Conservation (phyloP, 2,113 vertebrate species). For the Trematocara unimaculatum region DNA sequence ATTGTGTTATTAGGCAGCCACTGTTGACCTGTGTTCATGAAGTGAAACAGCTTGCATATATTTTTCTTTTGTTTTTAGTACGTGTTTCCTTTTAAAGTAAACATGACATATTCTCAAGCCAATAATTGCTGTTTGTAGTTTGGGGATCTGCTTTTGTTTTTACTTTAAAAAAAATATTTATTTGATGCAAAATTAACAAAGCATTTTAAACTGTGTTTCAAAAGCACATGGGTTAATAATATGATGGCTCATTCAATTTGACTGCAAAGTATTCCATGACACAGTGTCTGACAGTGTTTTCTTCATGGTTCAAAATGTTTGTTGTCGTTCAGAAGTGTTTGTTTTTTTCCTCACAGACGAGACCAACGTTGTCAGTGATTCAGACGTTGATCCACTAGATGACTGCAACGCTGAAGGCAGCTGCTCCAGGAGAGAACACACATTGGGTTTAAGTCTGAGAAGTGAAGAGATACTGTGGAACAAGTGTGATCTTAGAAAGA, state of each 20-base stretch:
- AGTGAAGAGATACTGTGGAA: conserved; percentile 68
- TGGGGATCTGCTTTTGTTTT: not conserved
- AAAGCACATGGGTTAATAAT: not conserved
- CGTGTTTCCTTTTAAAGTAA: not conserved
- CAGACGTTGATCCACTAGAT: conserved; percentile 76
- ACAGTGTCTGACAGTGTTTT: not conserved
- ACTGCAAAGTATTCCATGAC: not conserved
- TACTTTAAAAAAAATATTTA: not conserved
- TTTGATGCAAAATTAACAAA: not conserved
- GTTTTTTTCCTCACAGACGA: conserved; percentile 65
- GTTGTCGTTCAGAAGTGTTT: not conserved
- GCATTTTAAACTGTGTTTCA: not conserved
- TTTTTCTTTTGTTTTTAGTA: not conserved
- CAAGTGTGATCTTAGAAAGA: conserved; percentile 58
- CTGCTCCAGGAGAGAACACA: conserved; percentile 32
- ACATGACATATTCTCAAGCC: not conserved
- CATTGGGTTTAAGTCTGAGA: conserved; percentile 53
- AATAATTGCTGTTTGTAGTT: not conserved
- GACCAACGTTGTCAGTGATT: conserved; percentile 78
- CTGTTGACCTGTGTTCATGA: not conserved
- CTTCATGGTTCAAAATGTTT: not conserved
- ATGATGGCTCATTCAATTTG: not conserved
- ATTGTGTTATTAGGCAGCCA: too few relatives aligned
- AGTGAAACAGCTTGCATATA: not conserved
- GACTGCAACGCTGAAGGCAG: conserved; percentile 58